phyloP scores from a whole-genome alignment of 2,113 vertebrate genomes.

The Rousettus leschenaultii region DNA sequence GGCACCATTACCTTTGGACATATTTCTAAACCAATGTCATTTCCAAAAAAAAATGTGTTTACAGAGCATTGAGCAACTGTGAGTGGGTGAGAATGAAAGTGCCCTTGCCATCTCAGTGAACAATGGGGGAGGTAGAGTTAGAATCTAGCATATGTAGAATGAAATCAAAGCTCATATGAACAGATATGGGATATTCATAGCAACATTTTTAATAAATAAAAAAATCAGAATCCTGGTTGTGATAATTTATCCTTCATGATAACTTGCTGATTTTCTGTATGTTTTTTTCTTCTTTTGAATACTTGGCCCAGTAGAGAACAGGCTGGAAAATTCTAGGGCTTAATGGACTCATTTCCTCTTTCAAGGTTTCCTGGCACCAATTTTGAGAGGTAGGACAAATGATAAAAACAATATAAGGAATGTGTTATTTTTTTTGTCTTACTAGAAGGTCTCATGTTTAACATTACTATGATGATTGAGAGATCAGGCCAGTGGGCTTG shows the following conservation, averaged over 20 bases:
- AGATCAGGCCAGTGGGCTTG: background rate
- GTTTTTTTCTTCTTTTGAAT: background rate
- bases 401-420: background rate
- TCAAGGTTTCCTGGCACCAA: background rate
- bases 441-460: background rate
- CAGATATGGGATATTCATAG: background rate
- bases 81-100: background rate
- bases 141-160: background rate
- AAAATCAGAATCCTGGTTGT: background rate
- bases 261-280: background rate
- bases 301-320: background rate
- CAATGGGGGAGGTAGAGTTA: background rate
- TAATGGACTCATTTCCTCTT: background rate
- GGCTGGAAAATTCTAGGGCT: background rate
- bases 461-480: background rate
- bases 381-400: background rate
- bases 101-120: background rate
- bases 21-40: constrained; percentile 27
- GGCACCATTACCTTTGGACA: constrained; percentile 51
- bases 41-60: constrained; percentile 44
- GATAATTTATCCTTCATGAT: background rate
- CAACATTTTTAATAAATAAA: background rate
- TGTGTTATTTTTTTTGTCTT: background rate
- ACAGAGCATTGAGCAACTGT: constrained; percentile 44
- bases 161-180: background rate